Evolutionary conservation across 2,113 vertebrate species (phyloP), one percentile per base, ranked within the genome.

Genomic region (Ctenomys sociabilis): DNA sequence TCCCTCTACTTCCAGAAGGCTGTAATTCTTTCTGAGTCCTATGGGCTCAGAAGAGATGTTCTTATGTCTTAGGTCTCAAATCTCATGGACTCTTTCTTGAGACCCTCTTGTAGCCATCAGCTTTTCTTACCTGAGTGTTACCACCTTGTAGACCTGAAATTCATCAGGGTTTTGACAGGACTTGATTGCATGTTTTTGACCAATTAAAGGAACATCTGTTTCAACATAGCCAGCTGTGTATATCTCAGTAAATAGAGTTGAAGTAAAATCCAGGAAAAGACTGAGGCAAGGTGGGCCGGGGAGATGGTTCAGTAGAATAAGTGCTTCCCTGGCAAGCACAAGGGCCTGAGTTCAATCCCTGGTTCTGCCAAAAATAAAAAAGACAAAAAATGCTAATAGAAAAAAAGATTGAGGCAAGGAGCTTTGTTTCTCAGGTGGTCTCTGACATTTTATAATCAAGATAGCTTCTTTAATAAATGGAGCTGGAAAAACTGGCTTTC

Each of bases 401-500:
- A n/a, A n/a, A 13, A 30, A 66, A 68, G 66, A 68, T 6, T 35
- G 32, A 68, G 66, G 32, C 14, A 45, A 28, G 22, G 16, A 28
- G 57, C 32, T 78, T 68, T 63, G 0, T 45, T 61, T 99, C 98
- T 99, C 32, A 17, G 32, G 66, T 17, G 6, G 66, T 35, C 66
- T n/a, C 66, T 30, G 14, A 35, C 16, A 68, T 35, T 99, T 98
- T 99, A 99, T 98, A 99, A 99, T 98, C 98, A 68, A 68, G 64
- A 66, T 35, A 66, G 68, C 68, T 35, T 70, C 32, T 70, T 70
- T 70, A 37, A 72, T 72, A 72, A 72, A 72, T 72, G n/a, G 7
- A 99, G 98, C 99, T 98, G 99, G 99, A 97, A 99, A 99, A 98
- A 98, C 98, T 97, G 99, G 99, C 98, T 68, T 68, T 68, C 64